Evolutionary conservation across 2,797 vertebrate species (phyloP).

Genomic region (Girardinus metallicus): DNA sequence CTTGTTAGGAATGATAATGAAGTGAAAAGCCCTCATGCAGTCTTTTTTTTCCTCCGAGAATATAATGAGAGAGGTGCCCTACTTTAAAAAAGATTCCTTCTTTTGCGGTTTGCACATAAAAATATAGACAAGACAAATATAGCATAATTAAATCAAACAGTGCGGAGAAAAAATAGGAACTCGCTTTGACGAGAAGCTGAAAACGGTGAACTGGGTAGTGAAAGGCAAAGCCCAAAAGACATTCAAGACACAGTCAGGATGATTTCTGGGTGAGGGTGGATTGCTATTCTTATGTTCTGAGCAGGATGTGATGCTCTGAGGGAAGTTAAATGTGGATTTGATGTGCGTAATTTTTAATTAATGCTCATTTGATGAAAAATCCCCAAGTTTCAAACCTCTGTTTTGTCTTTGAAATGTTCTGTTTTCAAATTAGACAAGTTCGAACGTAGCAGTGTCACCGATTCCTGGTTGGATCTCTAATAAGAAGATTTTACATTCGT

Average conservation of each 20-base stretch:
- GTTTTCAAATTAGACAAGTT: conserved; percentile 25
- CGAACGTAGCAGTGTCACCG: conserved; percentile 14
- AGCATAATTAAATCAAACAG: conserved; percentile 78
- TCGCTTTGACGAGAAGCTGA: conserved; percentile 45
- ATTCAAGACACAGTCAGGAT: conserved; percentile 36
- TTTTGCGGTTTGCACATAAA: conserved; percentile 55
- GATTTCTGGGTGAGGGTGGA: conserved; percentile 55
- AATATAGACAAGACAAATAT: conserved; percentile 75
- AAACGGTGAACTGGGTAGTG: conserved; percentile 61
- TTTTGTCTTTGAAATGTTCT: conserved; percentile 38
- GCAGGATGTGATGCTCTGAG: conserved; percentile 44
- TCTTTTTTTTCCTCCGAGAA: conserved; percentile 39
- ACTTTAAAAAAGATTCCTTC: conserved; percentile 72
- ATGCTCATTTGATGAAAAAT: conserved; percentile 14
- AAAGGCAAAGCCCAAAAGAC: conserved; percentile 61
- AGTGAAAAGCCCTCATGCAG: conserved; percentile 60
- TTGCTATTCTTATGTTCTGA: conserved; percentile 57
- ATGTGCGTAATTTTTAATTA: conserved; percentile 56
- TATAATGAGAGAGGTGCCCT: conserved; percentile 77
- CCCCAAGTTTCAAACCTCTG: not conserved
- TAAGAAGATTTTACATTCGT: not conserved
- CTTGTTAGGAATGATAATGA: conserved; percentile 70
- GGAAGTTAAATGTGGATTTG: conserved; percentile 51
- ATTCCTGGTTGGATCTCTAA: not conserved
- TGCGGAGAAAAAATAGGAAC: conserved; percentile 52